These are phyloP conservation scores for Rhagologus leucostigma DNA, from an alignment of 2,113 vertebrate genomes.

Conservation along the genomic window DNA sequence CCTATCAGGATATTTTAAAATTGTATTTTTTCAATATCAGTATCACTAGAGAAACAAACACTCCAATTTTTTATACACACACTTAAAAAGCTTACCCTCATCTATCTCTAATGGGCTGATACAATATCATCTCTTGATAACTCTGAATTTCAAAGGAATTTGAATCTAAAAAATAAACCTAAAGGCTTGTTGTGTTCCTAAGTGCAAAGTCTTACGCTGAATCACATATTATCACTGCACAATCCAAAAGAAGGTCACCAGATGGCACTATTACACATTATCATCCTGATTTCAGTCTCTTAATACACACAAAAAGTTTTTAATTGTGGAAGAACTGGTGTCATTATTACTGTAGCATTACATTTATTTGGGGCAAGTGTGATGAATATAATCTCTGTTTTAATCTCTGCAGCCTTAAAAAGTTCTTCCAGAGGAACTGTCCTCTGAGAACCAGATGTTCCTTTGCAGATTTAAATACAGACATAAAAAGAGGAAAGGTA, in stretches of 20 bases:
- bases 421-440: neutral
- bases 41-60: neutral
- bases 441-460: neutral
- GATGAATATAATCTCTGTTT: neutral
- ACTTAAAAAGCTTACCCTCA: neutral
- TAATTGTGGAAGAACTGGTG: neutral
- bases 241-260: neutral
- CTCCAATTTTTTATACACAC: neutral
- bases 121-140: neutral
- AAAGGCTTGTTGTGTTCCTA: neutral
- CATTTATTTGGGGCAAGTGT: neutral
- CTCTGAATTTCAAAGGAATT: neutral
- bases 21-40: neutral
- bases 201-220: neutral
- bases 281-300: neutral
- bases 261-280: conserved; percentile 41
- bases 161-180: neutral
- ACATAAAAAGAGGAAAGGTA: neutral
- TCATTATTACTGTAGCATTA: neutral
- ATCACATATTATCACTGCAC: neutral
- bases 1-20: neutral
- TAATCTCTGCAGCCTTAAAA: neutral
- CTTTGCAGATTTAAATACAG: neutral
- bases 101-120: neutral
- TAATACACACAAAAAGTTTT: neutral